Evolutionary conservation across 64 coral and sea anemone genomes (phyloP).

Genomic region (Catalaphyllia jardinei): DNA sequence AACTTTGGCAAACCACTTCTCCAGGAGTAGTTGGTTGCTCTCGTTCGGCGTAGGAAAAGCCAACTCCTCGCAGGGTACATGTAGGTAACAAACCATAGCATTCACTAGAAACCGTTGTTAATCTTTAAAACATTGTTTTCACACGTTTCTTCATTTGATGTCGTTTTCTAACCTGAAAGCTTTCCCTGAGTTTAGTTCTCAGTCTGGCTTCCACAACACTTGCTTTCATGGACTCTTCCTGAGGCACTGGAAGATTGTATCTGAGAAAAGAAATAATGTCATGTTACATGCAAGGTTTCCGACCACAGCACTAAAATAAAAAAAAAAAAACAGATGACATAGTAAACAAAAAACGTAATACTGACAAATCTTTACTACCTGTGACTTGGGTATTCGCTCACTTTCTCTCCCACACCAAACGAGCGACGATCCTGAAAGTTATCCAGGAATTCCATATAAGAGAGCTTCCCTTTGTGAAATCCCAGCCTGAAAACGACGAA

Average conservation of each 20-base stretch:
- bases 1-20: no score
- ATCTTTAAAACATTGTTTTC: no score
- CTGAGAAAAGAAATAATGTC: slow-evolving; percentile 22
- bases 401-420: slow-evolving; percentile 73
- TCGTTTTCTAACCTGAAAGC: slow-evolving; percentile 55
- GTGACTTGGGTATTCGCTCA: slow-evolving; percentile 72
- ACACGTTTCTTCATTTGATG: no score
- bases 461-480: slow-evolving; percentile 90
- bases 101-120: no score
- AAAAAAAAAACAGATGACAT: neutral
- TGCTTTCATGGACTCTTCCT: slow-evolving; percentile 82
- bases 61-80: no score
- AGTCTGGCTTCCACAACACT: slow-evolving; percentile 69
- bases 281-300: neutral
- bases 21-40: no score
- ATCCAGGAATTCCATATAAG: slow-evolving; percentile 84
- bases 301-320: no score
- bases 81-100: no score
- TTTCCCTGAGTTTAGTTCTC: slow-evolving; percentile 70
- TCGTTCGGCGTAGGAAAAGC: no score
- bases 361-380: slow-evolving; percentile 40
- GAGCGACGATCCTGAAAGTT: slow-evolving; percentile 87
- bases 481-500: slow-evolving; percentile 57
- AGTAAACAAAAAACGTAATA: neutral
- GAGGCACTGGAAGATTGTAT: slow-evolving; percentile 77